These are phyloP conservation scores for Natrix natrix DNA, from an alignment of 2,797 vertebrate genomes.

Conservation along the genomic window DNA sequence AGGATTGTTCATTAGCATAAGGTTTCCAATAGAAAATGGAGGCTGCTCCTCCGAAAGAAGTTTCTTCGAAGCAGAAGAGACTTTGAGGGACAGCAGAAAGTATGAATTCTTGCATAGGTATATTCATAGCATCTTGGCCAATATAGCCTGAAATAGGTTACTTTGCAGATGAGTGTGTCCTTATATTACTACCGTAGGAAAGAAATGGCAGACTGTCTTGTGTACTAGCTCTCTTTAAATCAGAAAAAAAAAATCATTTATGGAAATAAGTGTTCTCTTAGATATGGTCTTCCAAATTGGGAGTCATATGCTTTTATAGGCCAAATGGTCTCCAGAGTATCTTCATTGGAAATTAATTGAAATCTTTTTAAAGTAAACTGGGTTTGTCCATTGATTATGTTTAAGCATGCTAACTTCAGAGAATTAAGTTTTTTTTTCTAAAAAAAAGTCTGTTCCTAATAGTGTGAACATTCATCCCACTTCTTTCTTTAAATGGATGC, in stretches of 20 bases:
- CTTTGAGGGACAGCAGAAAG: background rate
- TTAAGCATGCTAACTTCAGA: background rate
- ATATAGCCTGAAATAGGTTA: background rate
- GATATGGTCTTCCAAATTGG: background rate
- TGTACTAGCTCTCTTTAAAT: conserved; percentile 37
- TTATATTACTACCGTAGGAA: conserved; percentile 50
- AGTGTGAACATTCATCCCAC: background rate
- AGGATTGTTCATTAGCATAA: conserved; percentile 15
- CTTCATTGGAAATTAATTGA: background rate
- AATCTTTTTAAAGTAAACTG: background rate
- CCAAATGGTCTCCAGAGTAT: background rate
- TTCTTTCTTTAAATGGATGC: background rate
- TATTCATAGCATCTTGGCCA: background rate
- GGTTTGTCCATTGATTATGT: background rate
- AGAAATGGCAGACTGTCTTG: conserved; percentile 21
- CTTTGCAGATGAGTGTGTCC: conserved; percentile 49
- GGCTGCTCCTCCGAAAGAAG: conserved; percentile 13
- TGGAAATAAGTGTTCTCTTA: background rate
- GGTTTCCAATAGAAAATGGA: conserved; percentile 39
- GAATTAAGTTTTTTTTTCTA: background rate
- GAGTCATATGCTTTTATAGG: background rate
- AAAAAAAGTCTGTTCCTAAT: background rate
- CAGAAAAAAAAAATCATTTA: conserved; percentile 4
- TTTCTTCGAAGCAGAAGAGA: background rate
- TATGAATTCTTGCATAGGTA: background rate